These are phyloP conservation scores for Myiotriccus ornatus DNA, from an alignment of 2,797 vertebrate species.

Conservation along the genomic window DNA sequence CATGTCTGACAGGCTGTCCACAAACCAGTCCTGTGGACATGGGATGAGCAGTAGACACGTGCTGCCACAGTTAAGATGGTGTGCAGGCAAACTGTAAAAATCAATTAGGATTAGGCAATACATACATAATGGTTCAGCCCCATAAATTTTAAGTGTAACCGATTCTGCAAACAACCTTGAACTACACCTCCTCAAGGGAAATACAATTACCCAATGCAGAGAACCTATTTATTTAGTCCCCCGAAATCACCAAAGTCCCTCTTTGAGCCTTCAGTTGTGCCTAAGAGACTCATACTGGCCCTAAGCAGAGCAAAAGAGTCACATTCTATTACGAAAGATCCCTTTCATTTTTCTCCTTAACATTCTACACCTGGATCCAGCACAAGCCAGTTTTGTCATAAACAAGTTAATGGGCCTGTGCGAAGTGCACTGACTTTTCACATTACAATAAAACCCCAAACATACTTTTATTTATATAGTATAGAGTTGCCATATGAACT, in stretches of 20 bases:
- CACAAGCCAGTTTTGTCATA: slow-evolving; percentile 23
- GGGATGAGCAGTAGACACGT: not conserved
- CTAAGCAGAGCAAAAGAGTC: not conserved
- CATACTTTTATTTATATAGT: not conserved
- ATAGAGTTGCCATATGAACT: not conserved
- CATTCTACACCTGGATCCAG: not conserved
- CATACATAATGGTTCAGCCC: not conserved
- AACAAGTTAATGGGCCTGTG: not conserved
- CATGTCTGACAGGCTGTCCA: slow-evolving; percentile 36
- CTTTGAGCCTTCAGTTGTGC: not conserved
- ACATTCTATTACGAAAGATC: not conserved
- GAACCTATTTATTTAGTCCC: not conserved
- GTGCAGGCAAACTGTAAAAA: not conserved
- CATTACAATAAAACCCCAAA: not conserved
- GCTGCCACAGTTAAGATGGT: not conserved
- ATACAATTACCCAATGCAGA: not conserved
- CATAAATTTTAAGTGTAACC: not conserved
- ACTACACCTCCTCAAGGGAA: not conserved
- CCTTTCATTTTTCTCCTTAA: slow-evolving; percentile 3
- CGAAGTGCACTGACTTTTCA: not conserved
- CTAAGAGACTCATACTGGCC: not conserved
- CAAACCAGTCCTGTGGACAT: slow-evolving; percentile 34
- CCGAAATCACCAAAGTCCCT: not conserved
- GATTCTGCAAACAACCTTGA: not conserved
- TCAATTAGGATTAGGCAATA: not conserved